A percentile compares a stretch with the other conserved stretches of the same genome.
These are phyloP conservation scores for Pycnomerus fuliginosus DNA, from an alignment of 2,888 invertebrate species.

Conservation along the genomic window DNA sequence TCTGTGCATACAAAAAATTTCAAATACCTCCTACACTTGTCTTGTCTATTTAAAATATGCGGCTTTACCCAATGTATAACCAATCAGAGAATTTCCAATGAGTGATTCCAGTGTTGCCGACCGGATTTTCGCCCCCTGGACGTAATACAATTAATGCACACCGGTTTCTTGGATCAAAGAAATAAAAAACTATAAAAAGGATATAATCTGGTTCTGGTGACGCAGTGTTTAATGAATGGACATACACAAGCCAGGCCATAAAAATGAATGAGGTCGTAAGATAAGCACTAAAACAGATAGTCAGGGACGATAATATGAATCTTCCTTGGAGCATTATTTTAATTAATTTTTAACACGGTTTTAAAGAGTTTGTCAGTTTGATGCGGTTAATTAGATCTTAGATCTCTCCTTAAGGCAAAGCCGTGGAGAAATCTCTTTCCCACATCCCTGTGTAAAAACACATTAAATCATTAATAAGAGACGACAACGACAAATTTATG, in stretches of 20 bases:
- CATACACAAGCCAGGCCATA: slow-evolving; percentile 9
- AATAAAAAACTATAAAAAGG: slow-evolving; percentile 1
- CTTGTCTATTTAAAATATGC: no score
- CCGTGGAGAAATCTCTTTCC: no score
- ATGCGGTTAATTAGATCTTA: no score
- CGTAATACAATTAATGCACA: slow-evolving; percentile 4
- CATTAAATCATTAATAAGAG: no score
- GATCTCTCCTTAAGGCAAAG: no score
- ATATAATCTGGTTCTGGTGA: slow-evolving; percentile 11
- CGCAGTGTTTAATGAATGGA: slow-evolving; percentile 21
- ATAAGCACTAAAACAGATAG: slow-evolving; percentile 13
- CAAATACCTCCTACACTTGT: no score
- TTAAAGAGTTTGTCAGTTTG: slow-evolving; percentile 10
- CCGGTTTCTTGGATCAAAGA: slow-evolving; percentile 12
- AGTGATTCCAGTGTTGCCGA: background rate
- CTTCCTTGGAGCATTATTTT: slow-evolving; percentile 5
- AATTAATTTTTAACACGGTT: slow-evolving; percentile 14
- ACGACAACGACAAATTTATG: no score
- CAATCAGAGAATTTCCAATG: background rate
- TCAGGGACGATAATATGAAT: slow-evolving; percentile 6
- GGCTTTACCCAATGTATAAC: no score
- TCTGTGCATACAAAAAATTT: slow-evolving; percentile 9
- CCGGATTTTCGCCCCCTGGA: slow-evolving; percentile 18
- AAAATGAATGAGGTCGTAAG: slow-evolving; percentile 13
- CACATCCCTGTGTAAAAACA: no score